Base-by-base conservation (phyloP, 2,888 invertebrate species). In the Kuschelorhynchus macadamiae region DNA sequence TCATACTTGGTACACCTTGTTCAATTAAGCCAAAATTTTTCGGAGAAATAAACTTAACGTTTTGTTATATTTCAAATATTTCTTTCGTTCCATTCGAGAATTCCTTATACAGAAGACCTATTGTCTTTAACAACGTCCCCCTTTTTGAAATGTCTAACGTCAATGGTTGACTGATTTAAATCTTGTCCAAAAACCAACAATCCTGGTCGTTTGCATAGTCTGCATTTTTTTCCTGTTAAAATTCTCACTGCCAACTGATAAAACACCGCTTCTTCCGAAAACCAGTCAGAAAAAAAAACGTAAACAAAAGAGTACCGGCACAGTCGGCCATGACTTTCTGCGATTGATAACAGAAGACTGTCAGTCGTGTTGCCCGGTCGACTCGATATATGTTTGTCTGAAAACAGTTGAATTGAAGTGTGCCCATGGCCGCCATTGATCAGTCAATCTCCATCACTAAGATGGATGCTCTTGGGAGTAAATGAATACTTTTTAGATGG, bases 391-490 rank as follows among this genome's bases (percentile, higher is more conserved):
- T n/a, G n/a, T n/a, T n/a, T n/a, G n/a, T 41, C 50, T 16, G 36
- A 60, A 61, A 61, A 62, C 36, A 32, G 46, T 50, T 52, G 52
- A 59, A 59, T 52, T 46, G 59, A 60, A 67, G 60, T 55, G 61
- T 64, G 70, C 60, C 56, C 41, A 47, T 42, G 32, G 61, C 50
- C 52, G 46, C 70, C 61, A 71, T 71, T 71, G 70, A 70, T 60
- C 64, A 65, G 71, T 71, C 71, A 70, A 71, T 71, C 71, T 70
- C 39, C 57, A 61, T 64, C 67, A 65, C 47, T 33, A 60, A 63
- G 70, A 70, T 67, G 60, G 70, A 70, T 64, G 52, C 56, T 67
- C 60, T 61, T 49, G 56, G 41, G 64, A 63, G 52, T 64, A 47
- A 67, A 60, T 67, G 53, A 67, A 67, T 32, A 25, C 55, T 61